phyloP scores from a whole-genome alignment of 2,888 invertebrate species.

The Luperina nickerlii region DNA sequence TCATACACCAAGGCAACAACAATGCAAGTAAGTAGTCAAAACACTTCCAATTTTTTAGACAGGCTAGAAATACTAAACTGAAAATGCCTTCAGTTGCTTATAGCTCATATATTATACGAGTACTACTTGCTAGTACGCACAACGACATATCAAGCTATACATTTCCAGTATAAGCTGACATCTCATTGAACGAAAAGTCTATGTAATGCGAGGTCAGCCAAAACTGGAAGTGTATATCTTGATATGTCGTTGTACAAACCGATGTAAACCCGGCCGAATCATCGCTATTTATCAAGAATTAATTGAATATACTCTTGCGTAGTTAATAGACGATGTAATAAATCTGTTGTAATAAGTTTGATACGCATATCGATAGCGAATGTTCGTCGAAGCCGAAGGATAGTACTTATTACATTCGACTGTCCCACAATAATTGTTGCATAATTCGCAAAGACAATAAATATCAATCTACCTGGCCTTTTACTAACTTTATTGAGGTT shows the following conservation, averaged over 20 bases:
- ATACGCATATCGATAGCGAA: constrained; percentile 56
- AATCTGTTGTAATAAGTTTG: constrained; percentile 59
- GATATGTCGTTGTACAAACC: not conserved
- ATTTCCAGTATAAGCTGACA: not conserved
- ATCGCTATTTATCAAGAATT: constrained; percentile 55
- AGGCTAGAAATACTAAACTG: too few species aligned
- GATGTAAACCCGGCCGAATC: constrained; percentile 28
- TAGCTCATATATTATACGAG: too few species aligned
- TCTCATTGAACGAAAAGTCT: not conserved
- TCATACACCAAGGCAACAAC: not conserved
- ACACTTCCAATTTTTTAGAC: not conserved
- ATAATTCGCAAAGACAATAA: constrained; percentile 23
- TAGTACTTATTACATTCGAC: constrained; percentile 38
- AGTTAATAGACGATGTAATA: constrained; percentile 55
- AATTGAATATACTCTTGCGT: constrained; percentile 53
- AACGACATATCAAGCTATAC: not conserved
- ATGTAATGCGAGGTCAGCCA: not conserved
- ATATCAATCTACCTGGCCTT: not conserved
- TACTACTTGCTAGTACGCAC: not conserved
- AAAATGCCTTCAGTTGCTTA: not conserved
- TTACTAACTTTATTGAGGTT: not conserved
- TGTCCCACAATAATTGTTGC: constrained; percentile 37
- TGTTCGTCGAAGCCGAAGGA: constrained; percentile 47
- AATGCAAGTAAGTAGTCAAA: not conserved
- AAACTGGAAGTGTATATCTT: not conserved